phyloP scores from a whole-genome alignment of 2,113 vertebrate genomes.

The Tamias sibiricus region DNA sequence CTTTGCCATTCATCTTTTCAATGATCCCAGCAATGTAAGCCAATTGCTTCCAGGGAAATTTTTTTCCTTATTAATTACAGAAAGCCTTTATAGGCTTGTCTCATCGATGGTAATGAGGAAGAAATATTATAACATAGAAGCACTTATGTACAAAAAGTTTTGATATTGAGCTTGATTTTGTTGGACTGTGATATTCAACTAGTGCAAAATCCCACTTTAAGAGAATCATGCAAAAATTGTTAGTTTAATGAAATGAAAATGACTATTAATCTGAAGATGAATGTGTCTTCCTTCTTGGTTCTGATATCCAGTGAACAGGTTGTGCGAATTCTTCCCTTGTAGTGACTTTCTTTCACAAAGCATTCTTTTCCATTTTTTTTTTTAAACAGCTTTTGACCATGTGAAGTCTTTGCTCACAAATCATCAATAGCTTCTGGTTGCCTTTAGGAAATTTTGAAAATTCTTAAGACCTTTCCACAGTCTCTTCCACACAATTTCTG shows the following conservation, averaged over 20 bases:
- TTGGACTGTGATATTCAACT: slow-evolving; percentile 26
- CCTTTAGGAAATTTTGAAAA: slow-evolving; percentile 26
- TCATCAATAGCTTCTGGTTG: not conserved
- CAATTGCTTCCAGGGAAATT: not conserved
- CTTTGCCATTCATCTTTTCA: slow-evolving; percentile 44
- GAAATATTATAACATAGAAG: slow-evolving; percentile 62
- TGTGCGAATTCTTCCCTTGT: not conserved
- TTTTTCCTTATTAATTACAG: slow-evolving; percentile 41
- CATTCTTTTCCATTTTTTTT: slow-evolving; percentile 41
- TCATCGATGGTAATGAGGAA: slow-evolving; percentile 33
- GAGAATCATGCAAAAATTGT: slow-evolving; percentile 32
- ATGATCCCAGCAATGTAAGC: not conserved
- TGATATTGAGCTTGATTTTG: slow-evolving; percentile 33
- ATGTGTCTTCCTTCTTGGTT: not conserved
- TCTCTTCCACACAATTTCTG: not conserved
- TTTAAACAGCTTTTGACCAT: not conserved
- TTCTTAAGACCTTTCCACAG: not conserved
- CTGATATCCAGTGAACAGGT: not conserved
- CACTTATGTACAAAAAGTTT: slow-evolving; percentile 9
- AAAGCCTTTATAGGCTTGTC: slow-evolving; percentile 36
- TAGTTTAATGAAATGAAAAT: slow-evolving; percentile 53
- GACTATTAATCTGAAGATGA: slow-evolving; percentile 37
- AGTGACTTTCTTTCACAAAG: not conserved
- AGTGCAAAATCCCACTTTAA: slow-evolving; percentile 57
- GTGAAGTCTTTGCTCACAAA: slow-evolving; percentile 33